Percentiles rank a stretch among this genome's conserved stretches.
phyloP scores from a whole-genome alignment of 2,888 invertebrate species.

The Dione vanillae region DNA sequence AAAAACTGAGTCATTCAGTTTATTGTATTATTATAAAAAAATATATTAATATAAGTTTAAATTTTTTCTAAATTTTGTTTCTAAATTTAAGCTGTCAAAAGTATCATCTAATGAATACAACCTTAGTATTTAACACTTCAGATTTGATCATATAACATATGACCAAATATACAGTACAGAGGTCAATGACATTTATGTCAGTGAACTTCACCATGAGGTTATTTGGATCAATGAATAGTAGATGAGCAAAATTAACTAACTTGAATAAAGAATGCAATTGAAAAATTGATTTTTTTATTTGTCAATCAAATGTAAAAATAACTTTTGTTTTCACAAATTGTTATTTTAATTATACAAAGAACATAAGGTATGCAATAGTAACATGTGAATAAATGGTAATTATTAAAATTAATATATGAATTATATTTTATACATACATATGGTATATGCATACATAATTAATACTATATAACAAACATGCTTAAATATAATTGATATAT shows the following conservation, averaged over 20 bases:
- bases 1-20: background rate
- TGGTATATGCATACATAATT: background rate
- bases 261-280: background rate
- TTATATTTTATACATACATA: background rate
- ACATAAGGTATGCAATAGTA: background rate
- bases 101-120: constrained; percentile 49
- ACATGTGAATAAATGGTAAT: background rate
- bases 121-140: constrained; percentile 62
- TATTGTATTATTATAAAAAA: too few relatives aligned
- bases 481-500: background rate
- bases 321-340: too few relatives aligned
- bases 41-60: too few relatives aligned
- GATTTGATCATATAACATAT: constrained; percentile 51
- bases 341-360: too few relatives aligned
- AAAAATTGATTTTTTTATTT: background rate
- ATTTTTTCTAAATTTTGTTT: too few relatives aligned
- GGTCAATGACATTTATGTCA: constrained; percentile 62
- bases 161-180: constrained; percentile 57
- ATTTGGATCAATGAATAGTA: background rate
- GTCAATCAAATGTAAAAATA: too few relatives aligned
- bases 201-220: constrained; percentile 53
- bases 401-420: background rate
- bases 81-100: background rate
- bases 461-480: constrained; percentile 2
- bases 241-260: background rate